Evolutionary conservation across 2,113 vertebrate genomes (phyloP), one percentile per base, ranked within the genome.

Genomic region (Pogonocichla stellata): DNA sequence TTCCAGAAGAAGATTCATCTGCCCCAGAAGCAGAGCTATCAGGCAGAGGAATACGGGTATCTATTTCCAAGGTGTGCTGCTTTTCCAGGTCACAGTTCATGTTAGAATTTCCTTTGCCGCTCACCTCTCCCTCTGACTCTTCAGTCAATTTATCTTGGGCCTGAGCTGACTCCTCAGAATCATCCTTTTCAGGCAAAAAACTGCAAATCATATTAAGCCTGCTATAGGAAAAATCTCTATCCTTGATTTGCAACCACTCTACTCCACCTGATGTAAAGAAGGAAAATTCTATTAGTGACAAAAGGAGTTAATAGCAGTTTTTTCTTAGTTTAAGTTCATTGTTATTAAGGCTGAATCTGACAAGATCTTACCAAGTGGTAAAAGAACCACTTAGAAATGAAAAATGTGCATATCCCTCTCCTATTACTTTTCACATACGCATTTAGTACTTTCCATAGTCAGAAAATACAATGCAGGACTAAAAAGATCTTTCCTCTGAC

Each of bases 191-290:
- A 86, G 97, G 97, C 12, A 97, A 89, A 84, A 98, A 98, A 71
- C 91, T 98, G 96, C 98, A 98, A 28, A 98, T 97, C 66, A 94
- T 96, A 43, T 98, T 97, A 20, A 95, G 97, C 95, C 98, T 97
- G 62, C 98, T 97, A 54, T 97, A 95, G 60, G 96, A 97, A 82
- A 97, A 98, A 51, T 98, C 97, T 73, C 96, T 98, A 42, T 98
- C 98, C 88, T 97, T 98, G 86, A 98, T 97, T 65, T 98, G 98
- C 38, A 98, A 96, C 97, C 98, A 98, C 79, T 98, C 98, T 67
- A 98, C 97, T 33, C 97, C 97, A 90, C 94, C 99, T 98, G 94
- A 53, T 79, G 54, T 51, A 61, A 85, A 40, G 91, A 56, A 85
- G 31, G 13, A 86, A 50, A 65, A 3, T 12, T 20, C 8, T 34